Conservation (phyloP, 2,888 invertebrate species). For the Adelognathus sp. region DNA sequence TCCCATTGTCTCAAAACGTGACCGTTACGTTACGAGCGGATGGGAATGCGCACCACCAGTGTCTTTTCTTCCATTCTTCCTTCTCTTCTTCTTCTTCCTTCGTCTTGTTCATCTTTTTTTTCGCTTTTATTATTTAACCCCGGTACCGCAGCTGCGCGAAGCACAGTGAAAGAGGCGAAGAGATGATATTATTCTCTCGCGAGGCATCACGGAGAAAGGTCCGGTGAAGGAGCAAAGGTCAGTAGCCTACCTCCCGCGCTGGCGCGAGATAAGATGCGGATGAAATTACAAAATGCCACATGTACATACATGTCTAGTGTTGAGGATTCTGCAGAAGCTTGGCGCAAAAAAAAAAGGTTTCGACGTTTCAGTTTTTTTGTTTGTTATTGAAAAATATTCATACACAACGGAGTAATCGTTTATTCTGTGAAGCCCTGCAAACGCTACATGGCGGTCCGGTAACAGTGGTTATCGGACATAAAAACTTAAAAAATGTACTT, state of each 20-base stretch:
- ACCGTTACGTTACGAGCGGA: slow-evolving; percentile 53
- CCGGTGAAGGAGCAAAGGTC: no score
- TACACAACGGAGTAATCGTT: no score
- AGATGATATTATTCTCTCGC: neutral
- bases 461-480: no score
- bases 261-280: neutral
- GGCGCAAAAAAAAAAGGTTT: no score
- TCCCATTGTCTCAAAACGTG: slow-evolving; percentile 56
- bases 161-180: slow-evolving; percentile 13
- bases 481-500: no score
- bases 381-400: no score
- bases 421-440: no score
- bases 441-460: no score
- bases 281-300: neutral
- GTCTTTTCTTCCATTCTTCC: slow-evolving; percentile 8
- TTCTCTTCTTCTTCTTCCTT: neutral
- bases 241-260: slow-evolving; percentile 29
- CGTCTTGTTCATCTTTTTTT: neutral
- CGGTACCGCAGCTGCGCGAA: neutral
- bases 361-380: no score
- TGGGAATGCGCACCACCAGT: slow-evolving; percentile 46
- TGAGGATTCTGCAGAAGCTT: no score
- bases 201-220: slow-evolving; percentile 18
- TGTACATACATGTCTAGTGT: neutral
- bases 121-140: slow-evolving; percentile 10